Base-by-base conservation (phyloP, 2,797 vertebrate genomes). In the Mormyrops boulengeri region DNA sequence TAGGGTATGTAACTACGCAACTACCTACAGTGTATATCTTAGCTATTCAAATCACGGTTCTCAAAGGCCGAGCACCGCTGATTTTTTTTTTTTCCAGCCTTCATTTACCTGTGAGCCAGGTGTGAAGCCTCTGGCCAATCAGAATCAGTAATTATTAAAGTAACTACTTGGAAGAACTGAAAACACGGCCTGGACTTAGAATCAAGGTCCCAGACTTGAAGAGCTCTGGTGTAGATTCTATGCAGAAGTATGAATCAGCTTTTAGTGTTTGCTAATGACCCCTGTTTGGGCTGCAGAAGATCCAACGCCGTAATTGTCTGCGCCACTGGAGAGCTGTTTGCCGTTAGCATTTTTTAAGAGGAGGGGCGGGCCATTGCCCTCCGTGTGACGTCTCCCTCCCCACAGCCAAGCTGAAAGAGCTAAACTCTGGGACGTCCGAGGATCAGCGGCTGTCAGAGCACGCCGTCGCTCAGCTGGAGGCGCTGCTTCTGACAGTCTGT, bases 391-490 rank as follows among this genome's bases (percentile, higher is more conserved):
- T 57, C 88, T 89, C 30, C 89, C 66, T 57, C 30, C 88, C 73
- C 22, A 2, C 90, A 99, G 99, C 96, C 91, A 99, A 99, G 95
- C 91, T 99, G 91, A 99, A 97, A 91, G 98, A 99, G 94, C 96
- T 99, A 90, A 99, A 99, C 89, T 92, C 90, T 89, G 94, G 88
- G 5, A 96, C 97, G 19, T 94, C 96, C 34, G 96, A 94, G 91
- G 97, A 97, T 89, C 96, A 97, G 89, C 97, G 95, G 89, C 96
- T 99, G 89, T 96, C 97, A 0, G 97, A 97, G 89, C 97, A 97
- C 66, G 94, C 97, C 85, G 91, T 99, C 91, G 93, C 96, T 92
- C 93, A 93, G 91, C 95, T 99, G 52, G 97, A 98, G 92, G 95
- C 94, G 90, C 95, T 99, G 84, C 88, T 99, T 69, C 91, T 92